phyloP scores from a whole-genome alignment of 2,888 invertebrate species.

The Ormia ochracea region DNA sequence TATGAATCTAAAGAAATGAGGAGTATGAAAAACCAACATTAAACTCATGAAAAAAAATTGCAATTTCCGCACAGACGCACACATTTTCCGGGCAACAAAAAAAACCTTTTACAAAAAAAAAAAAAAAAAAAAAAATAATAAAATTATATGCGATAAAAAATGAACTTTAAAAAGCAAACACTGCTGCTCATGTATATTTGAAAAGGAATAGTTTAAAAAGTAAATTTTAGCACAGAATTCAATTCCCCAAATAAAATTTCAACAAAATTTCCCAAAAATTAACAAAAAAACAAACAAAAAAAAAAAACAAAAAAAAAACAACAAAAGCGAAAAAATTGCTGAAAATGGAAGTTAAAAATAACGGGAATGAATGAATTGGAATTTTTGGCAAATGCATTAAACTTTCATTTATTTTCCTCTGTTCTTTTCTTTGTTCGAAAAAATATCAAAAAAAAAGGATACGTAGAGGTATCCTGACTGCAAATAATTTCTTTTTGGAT shows the following conservation, averaged over 20 bases:
- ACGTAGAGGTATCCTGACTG: conserved; percentile 30
- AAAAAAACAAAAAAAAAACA: too few species aligned
- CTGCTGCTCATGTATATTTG: neutral
- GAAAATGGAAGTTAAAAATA: conserved; percentile 43
- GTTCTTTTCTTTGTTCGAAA: conserved; percentile 9
- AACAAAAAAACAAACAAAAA: too few species aligned
- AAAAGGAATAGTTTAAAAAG: conserved; percentile 42
- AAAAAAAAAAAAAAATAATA: conserved; percentile 56
- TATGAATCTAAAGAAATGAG: conserved; percentile 1
- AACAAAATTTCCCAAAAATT: conserved; percentile 42
- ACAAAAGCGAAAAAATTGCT: conserved; percentile 29
- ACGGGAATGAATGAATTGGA: conserved; percentile 47
- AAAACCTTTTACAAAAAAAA: too few species aligned
- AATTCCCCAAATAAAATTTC: conserved; percentile 67
- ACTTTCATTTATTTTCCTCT: conserved; percentile 74
- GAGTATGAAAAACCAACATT: conserved; percentile 35
- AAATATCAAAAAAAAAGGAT: conserved; percentile 8
- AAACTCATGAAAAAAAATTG: conserved; percentile 60
- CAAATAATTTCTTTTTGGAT: conserved; percentile 55
- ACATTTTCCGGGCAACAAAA: conserved; percentile 72
- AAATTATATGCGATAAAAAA: conserved; percentile 40
- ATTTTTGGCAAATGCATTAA: conserved; percentile 74
- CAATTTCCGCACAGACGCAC: conserved; percentile 75
- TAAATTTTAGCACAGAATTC: conserved; percentile 63
- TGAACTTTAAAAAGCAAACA: conserved; percentile 44